These are phyloP conservation scores for Orthonyx spaldingii DNA, from an alignment of 2,113 vertebrate genomes.

Conservation along the genomic window DNA sequence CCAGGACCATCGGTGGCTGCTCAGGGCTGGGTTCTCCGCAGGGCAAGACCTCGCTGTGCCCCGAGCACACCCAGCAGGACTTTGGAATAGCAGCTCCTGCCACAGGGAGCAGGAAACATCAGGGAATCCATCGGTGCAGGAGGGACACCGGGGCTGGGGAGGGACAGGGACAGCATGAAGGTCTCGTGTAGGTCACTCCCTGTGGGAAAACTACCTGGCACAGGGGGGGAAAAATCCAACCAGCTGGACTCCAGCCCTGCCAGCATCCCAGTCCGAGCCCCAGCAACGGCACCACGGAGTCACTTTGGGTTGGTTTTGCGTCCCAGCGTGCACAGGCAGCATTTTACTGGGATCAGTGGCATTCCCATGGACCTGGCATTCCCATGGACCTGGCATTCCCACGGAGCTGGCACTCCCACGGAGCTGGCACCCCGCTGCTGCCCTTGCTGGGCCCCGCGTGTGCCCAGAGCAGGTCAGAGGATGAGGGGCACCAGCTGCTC, in stretches of 20 bases:
- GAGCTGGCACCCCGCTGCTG: neutral
- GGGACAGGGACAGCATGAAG: neutral
- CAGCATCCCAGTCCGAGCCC: neutral
- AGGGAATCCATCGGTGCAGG: neutral
- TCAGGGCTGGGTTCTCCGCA: neutral
- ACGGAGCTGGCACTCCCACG: too few species aligned
- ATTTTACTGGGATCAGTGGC: neutral
- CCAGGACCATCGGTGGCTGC: neutral
- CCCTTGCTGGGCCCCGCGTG: neutral
- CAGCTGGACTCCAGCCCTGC: neutral
- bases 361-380: neutral
- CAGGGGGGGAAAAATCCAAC: neutral
- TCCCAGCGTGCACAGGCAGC: neutral
- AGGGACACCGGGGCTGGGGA: neutral
- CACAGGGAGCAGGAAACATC: neutral
- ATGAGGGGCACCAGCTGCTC: neutral
- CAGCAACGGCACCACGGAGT: neutral
- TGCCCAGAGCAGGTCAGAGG: neutral
- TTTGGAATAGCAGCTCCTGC: conserved; percentile 10
- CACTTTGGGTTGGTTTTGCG: neutral
- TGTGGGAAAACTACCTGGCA: accelerated
- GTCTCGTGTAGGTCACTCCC: neutral
- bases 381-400: neutral
- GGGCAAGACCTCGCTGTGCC: neutral
- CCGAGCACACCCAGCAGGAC: neutral